Evolutionary conservation across 2,888 invertebrate species (phyloP), one percentile per base, ranked within the genome.

Genomic region (Saturnia japonica): DNA sequence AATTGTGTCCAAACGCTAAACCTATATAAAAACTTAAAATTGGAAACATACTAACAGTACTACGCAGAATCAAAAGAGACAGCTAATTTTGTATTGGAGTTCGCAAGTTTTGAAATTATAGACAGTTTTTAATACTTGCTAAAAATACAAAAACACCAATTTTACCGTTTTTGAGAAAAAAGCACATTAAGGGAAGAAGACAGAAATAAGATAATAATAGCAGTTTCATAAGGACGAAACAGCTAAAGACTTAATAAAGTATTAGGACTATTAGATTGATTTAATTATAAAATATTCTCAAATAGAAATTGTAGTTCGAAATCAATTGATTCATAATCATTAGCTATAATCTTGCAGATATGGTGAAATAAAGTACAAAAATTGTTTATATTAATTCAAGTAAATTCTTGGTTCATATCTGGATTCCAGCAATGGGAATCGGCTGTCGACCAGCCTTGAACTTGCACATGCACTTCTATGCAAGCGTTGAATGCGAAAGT

Each of bases 391-490:
- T 22, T 54, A 54, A 54, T 9, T 54, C 0, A 28, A 28, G 25
- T 60, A 60, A 28, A 22, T 67, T 64, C 68, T 67, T 60, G 64
- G 51, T 73, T 22, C 69, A 51, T 69, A 69, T 67, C 67, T 69
- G 71, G 34, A 87, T 90, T 88, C 91, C 89, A 90, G 91, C 91
- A 90, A 88, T 89, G 90, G 90, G 88, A 90, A 91, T 88, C 88
- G 87, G 81, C 85, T 84, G 80, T 81, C 86, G 92, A 88, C 91
- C 92, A 92, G 90, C 93, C 93, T 94, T 94, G 93, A 94, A 94
- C 93, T 91, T 93, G 89, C 80, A 75, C 85, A 84, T 87, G 88
- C 90, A 86, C 82, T 84, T 85, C 84, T 85, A 87, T 84, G 85
- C 88, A 76, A 81, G 82, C 88, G 83, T 85, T 85, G 88, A 88